These are phyloP conservation scores for Deladenus siricidicola DNA, from an alignment of 2,888 invertebrate species.

Conservation along the genomic window DNA sequence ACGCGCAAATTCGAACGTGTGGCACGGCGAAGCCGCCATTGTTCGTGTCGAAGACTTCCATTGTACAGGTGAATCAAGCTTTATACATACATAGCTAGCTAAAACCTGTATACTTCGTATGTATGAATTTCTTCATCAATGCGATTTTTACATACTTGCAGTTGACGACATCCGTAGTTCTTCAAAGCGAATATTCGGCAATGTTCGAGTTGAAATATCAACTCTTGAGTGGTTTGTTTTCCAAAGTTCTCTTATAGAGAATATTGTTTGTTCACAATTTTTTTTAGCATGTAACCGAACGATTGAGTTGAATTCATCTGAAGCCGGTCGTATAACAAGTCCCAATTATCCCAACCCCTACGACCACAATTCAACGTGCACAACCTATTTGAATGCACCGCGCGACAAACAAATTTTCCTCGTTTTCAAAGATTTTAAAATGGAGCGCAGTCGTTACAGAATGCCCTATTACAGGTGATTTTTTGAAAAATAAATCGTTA, in stretches of 20 bases:
- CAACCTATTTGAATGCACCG: conserved; percentile 29
- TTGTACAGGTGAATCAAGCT: conserved; percentile 25
- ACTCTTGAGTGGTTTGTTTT: conserved; percentile 27
- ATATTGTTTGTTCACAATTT: too few relatives aligned
- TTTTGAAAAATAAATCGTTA: too few relatives aligned
- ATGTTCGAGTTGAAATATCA: conserved; percentile 26
- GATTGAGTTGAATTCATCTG: conserved; percentile 13
- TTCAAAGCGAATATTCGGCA: conserved; percentile 20
- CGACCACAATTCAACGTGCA: conserved; percentile 36
- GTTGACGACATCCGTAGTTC: conserved; percentile 31
- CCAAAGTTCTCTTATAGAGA: conserved; percentile 7
- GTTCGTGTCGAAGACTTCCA: conserved; percentile 29
- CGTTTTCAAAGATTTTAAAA: conserved; percentile 27
- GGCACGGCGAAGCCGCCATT: conserved; percentile 21
- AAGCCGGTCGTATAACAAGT: conserved; percentile 37
- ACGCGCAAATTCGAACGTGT: conserved; percentile 23
- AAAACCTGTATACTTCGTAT: too few relatives aligned
- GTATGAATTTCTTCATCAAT: too few relatives aligned
- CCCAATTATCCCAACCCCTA: conserved; percentile 47
- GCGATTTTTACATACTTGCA: conserved; percentile 13
- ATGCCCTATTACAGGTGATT: background rate
- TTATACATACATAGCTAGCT: too few relatives aligned
- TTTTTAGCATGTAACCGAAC: conserved; percentile 49
- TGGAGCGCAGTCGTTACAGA: conserved; percentile 22
- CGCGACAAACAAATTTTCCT: conserved; percentile 22